phyloP scores from a whole-genome alignment of 2,888 invertebrate species.

The Salpingus planirostris region DNA sequence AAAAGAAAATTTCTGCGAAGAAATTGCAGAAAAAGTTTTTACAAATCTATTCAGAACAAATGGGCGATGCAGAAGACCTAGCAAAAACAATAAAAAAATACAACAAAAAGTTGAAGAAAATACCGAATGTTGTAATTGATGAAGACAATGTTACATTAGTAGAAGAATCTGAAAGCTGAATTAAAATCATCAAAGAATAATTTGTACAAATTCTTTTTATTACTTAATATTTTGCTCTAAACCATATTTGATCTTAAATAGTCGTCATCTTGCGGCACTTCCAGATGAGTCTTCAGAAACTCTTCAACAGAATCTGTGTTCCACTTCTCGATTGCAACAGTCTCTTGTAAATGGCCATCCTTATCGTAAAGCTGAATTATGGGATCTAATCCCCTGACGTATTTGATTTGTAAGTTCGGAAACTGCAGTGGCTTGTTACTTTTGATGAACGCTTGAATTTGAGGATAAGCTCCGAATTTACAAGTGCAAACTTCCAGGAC shows the following conservation, averaged over 20 bases:
- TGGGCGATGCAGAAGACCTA: conserved; percentile 41
- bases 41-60: conserved; percentile 50
- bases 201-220: too few species aligned
- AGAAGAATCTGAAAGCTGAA: conserved; percentile 3
- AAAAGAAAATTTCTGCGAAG: conserved; percentile 56
- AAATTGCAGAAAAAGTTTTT: conserved; percentile 70
- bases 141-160: conserved; percentile 43
- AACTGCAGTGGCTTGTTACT: conserved; percentile 85
- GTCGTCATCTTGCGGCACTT: conserved; percentile 48
- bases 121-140: conserved; percentile 52
- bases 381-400: conserved; percentile 89
- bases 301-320: conserved; percentile 97
- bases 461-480: conserved; percentile 96
- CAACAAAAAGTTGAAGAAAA: conserved; percentile 61
- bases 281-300: conserved; percentile 84
- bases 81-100: conserved; percentile 63
- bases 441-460: conserved; percentile 96
- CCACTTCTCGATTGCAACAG: conserved; percentile 96
- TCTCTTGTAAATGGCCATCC: conserved; percentile 74
- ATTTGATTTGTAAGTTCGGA: conserved; percentile 84
- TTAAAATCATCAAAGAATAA: too few species aligned
- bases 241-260: conserved; percentile 54
- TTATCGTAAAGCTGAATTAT: conserved; percentile 84
- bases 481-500: conserved; percentile 95
- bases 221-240: conserved; percentile 26